Percentiles rank a stretch among this genome's conserved stretches.
Conservation (phyloP, 1,140 invertebrate genomes). For the Drosophila trapezifrons region DNA sequence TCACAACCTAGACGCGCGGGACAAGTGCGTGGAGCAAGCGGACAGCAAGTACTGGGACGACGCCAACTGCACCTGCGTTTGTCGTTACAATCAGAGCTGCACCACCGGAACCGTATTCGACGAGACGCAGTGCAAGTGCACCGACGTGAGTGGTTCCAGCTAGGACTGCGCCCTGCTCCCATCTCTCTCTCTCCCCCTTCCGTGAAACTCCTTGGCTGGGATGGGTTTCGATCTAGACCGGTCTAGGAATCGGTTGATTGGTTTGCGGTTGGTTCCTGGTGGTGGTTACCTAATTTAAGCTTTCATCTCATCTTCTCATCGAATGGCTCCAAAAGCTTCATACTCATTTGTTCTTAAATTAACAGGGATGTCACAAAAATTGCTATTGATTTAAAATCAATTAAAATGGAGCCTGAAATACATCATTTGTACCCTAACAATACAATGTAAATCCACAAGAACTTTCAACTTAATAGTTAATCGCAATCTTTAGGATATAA, state of each 20-base stretch:
- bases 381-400: too few relatives aligned
- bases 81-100: conserved; percentile 85
- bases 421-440: too few relatives aligned
- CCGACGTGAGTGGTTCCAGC: conserved; percentile 73
- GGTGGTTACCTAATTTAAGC: conserved; percentile 30
- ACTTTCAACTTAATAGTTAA: too few relatives aligned
- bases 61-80: conserved; percentile 86
- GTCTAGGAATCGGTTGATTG: conserved; percentile 30
- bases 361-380: too few relatives aligned
- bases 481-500: too few relatives aligned
- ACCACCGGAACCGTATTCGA: conserved; percentile 87
- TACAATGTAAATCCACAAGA: too few relatives aligned
- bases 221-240: conserved; percentile 28
- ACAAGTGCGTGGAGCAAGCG: conserved; percentile 85
- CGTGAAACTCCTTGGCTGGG: conserved; percentile 5
- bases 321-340: neutral
- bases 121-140: conserved; percentile 87
- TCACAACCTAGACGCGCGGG: conserved; percentile 86
- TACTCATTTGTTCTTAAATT: neutral
- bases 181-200: neutral
- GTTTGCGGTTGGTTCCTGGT: conserved; percentile 37
- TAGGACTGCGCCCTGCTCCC: conserved; percentile 11
- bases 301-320: too few relatives aligned
- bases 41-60: conserved; percentile 87
- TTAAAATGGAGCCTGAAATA: too few relatives aligned